Conservation (phyloP, 2,888 invertebrate species). For the Polymixis flavicincta region DNA sequence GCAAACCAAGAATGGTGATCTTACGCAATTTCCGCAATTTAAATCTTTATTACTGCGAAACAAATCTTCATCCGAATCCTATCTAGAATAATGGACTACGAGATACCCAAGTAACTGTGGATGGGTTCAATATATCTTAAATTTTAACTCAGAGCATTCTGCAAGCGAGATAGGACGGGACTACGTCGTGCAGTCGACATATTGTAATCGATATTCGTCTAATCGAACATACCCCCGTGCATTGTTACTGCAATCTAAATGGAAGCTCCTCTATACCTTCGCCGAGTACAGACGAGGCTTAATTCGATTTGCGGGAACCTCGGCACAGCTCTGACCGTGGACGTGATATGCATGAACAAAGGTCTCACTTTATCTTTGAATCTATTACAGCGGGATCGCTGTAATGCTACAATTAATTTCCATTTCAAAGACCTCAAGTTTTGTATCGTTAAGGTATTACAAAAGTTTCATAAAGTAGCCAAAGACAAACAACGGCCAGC, state of each 20-base stretch:
- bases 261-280: conserved; percentile 71
- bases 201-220: conserved; percentile 64
- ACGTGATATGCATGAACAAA: conserved; percentile 68
- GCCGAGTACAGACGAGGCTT: conserved; percentile 67
- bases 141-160: conserved; percentile 39
- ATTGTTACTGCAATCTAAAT: conserved; percentile 73
- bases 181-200: conserved; percentile 54
- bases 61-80: conserved; percentile 45
- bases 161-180: conserved; percentile 49
- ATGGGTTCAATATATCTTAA: conserved; percentile 51
- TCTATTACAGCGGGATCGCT: conserved; percentile 52
- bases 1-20: conserved; percentile 19
- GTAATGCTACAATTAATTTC: conserved; percentile 53
- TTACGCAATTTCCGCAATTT: conserved; percentile 36
- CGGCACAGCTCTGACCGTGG: conserved; percentile 70
- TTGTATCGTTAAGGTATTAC: conserved; percentile 20
- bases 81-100: conserved; percentile 47
- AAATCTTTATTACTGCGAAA: conserved; percentile 41
- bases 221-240: conserved; percentile 61
- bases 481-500: conserved; percentile 39
- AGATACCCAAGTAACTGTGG: conserved; percentile 28
- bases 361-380: conserved; percentile 62
- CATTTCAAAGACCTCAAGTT: conserved; percentile 38
- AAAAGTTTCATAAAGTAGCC: conserved; percentile 26
- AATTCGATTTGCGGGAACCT: conserved; percentile 79